Percentiles rank a stretch among this genome's conserved stretches.
Evolutionary conservation across 1,140 invertebrate species (phyloP).

Genomic region (Cyphomyrmex costatus): DNA sequence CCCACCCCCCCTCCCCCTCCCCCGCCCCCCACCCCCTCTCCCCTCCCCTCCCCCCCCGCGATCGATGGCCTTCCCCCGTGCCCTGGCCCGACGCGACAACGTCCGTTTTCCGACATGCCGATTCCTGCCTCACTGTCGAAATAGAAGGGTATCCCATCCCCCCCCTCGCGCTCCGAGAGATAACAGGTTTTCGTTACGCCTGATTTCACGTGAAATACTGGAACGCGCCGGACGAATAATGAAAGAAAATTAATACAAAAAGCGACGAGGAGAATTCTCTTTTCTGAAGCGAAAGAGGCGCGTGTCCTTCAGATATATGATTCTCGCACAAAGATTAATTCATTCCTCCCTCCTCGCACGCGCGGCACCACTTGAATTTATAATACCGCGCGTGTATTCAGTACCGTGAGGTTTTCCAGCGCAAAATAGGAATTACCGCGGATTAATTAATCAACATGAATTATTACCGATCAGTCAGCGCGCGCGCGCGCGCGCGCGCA

Average conservation of each 20-base stretch:
- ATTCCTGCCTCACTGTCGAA: constrained; percentile 46
- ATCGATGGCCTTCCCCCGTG: not conserved
- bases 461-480: constrained; percentile 42
- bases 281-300: constrained; percentile 24
- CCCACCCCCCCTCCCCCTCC: not conserved
- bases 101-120: constrained; percentile 52
- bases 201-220: constrained; percentile 38
- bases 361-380: constrained; percentile 20
- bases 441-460: constrained; percentile 49
- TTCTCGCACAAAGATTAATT: constrained; percentile 44
- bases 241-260: constrained; percentile 43
- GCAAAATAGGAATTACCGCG: constrained; percentile 29
- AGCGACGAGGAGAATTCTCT: constrained; percentile 3
- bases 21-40: too few species aligned
- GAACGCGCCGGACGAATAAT: constrained; percentile 13
- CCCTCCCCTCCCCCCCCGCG: not conserved
- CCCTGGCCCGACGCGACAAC: constrained; percentile 44
- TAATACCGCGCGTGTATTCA: constrained; percentile 8
- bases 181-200: constrained; percentile 35
- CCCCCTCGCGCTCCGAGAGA: not conserved
- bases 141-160: constrained; percentile 9
- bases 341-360: constrained; percentile 8
- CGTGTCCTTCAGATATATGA: not conserved
- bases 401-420: not conserved
- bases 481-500: not conserved